Evolutionary conservation across 2,113 vertebrate species (phyloP), one percentile per base, ranked within the genome.

Genomic region (Gulo gulo): DNA sequence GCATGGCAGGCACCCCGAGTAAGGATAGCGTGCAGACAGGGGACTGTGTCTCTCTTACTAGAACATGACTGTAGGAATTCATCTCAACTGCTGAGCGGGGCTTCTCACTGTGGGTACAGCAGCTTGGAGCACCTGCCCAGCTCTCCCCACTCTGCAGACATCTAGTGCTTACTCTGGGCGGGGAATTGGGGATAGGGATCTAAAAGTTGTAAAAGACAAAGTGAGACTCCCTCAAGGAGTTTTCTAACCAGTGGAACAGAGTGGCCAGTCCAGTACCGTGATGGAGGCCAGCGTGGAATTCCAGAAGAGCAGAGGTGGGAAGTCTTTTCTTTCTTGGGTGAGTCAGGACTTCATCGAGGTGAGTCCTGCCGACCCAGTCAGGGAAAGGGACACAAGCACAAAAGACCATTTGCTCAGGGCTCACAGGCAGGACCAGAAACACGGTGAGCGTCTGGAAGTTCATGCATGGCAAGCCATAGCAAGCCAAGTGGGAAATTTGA

Each of bases 391-490:
- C 67, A 23, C 63, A 29, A 23, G 23, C 34, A n/a, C 15, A 14
- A 26, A 52, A 59, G 39, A 26, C 65, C 7, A 2, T 23, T 29
- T 47, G 15, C 45, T 83, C 52, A 47, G 80, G 67, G 89, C 79
- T 20, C 52, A 29, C 13, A n/a, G 10, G 50, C n/a, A 20, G 20
- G 50, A 26, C 65, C 5, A n/a, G 7, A 34, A 61, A 4, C 16
- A 42, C 6, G 18, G 61, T 50, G 63, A 39, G 71, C 42, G 3
- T 13, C 79, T 83, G 31, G 50, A 29, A 45, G 21, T 8, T 2
- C 23, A 31, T 26, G 11, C 39, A 0, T 20, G 10, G 7, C 23
- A 4, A 39, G 55, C 39, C 18, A 1, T 1, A 2, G n/a, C 65
- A 34, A 63, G 57, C 34, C 26, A 31, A 61, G 20, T 15, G 6